Base-by-base conservation (phyloP, 2,888 invertebrate genomes). In the Suillia variegata region DNA sequence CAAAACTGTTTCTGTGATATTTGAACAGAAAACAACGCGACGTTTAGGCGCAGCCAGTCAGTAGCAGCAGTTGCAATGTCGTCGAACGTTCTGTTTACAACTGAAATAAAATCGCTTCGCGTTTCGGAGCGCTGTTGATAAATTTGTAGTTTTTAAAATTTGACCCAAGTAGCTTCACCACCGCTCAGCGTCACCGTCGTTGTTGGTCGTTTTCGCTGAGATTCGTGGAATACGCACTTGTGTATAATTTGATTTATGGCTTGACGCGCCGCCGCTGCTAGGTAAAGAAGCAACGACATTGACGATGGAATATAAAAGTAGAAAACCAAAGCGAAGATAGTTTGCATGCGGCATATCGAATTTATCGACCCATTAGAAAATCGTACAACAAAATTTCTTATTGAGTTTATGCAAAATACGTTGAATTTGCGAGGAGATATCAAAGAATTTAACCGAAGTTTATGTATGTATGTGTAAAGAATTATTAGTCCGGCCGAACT, bases 211-310 rank as follows among this genome's bases (percentile, higher is more conserved):
- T 70, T 67, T n/a, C 18, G 18, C 6, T 66, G 64, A 65, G 67
- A 62, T 74, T 75, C 74, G 66, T 66, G 63, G 72, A 75, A 75
- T 66, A 60, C 51, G 57, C 57, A 49, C 58, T 57, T 56, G 57
- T 50, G 34, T 52, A 26, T 17, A 55, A 54, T 60, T 66, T 75
- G 75, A 74, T 75, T 75, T 74, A 74, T 74, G 70, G 56, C 65
- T 68, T 67, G 73, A 69, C 67, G 70, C 49, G 51, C 21, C 54
- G 31, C 22, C 21, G 31, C 33, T 53, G 45, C 33, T 57, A 56
- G 58, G 58, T 63, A 63, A 42, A 21, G 24, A 54, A 49, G 48
- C 33, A 47, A 51, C 18, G 47, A 15, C n/a, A 45, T 21, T n/a
- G 33, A n/a, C 22, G 26, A 33, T 54, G 52, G 61, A 48, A 54